Evolutionary conservation across 1,140 invertebrate genomes (phyloP).

Genomic region (Epicauta chinensis): DNA sequence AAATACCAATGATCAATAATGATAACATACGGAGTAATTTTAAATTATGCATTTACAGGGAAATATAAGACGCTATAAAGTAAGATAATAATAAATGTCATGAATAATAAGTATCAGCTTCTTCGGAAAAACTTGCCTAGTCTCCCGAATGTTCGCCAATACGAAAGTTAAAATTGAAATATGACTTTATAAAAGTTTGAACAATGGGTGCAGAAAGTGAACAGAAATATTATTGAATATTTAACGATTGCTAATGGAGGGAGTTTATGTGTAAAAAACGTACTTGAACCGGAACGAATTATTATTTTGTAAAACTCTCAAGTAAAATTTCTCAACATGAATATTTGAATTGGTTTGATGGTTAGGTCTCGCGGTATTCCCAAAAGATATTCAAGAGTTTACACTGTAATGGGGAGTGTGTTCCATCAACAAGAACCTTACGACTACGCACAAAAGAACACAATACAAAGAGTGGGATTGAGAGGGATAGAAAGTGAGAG

Average conservation of each 20-base stretch:
- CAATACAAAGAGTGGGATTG: no score
- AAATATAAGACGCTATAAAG: no score
- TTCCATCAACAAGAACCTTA: no score
- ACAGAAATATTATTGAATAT: constrained; percentile 19
- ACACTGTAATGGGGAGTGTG: background rate
- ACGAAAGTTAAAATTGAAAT: constrained; percentile 14
- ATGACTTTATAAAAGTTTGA: constrained; percentile 17
- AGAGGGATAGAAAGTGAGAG: no score
- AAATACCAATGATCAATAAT: no score
- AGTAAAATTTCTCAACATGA: constrained; percentile 24
- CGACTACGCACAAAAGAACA: no score
- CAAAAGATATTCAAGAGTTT: constrained; percentile 7
- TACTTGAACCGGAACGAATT: constrained; percentile 12
- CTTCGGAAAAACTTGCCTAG: constrained; percentile 1
- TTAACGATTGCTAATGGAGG: constrained; percentile 23
- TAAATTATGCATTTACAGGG: no score
- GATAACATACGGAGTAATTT: no score
- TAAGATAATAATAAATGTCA: constrained; percentile 10
- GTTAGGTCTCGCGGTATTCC: constrained; percentile 10
- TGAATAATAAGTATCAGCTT: constrained; percentile 10
- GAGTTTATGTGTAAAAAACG: constrained; percentile 15
- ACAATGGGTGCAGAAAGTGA: constrained; percentile 12
- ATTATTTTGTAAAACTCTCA: constrained; percentile 19
- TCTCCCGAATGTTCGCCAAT: constrained; percentile 1
- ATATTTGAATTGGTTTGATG: constrained; percentile 21